Evolutionary conservation across 2,888 invertebrate genomes (phyloP).

Genomic region (Troides oblongomaculatus): DNA sequence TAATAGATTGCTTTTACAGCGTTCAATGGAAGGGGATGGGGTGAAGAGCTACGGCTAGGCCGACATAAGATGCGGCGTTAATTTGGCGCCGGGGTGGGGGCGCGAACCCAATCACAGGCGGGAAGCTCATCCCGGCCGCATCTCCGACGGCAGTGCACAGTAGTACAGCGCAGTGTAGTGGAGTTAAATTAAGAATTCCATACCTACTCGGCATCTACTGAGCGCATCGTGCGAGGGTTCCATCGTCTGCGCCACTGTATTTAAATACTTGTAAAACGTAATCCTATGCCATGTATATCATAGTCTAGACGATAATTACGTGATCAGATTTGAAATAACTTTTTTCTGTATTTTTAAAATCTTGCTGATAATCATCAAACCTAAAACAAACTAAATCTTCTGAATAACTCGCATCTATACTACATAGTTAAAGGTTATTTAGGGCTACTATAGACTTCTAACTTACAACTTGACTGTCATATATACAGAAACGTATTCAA

Average conservation of each 20-base stretch:
- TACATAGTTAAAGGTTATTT: no score
- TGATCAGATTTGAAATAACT: no score
- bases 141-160: slow-evolving; percentile 64
- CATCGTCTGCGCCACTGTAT: neutral
- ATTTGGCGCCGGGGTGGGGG: slow-evolving; percentile 62
- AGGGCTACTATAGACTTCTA: no score
- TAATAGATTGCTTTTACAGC: slow-evolving; percentile 16
- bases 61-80: slow-evolving; percentile 54
- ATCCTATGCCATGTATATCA: no score
- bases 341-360: no score
- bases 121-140: slow-evolving; percentile 73
- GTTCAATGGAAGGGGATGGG: slow-evolving; percentile 8
- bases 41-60: slow-evolving; percentile 11
- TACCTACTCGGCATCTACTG: slow-evolving; percentile 33
- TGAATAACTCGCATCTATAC: no score
- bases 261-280: no score
- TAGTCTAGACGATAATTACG: no score
- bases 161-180: slow-evolving; percentile 42
- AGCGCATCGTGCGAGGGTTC: slow-evolving; percentile 1
- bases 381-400: no score
- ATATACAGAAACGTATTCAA: no score
- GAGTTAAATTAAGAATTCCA: slow-evolving; percentile 73
- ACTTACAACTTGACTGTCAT: no score
- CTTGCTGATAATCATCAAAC: no score
- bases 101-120: slow-evolving; percentile 73